Percentiles rank a stretch among this genome's conserved stretches.
phyloP scores from a whole-genome alignment of 1,140 invertebrate species.

The Protaetia brevitarsis region DNA sequence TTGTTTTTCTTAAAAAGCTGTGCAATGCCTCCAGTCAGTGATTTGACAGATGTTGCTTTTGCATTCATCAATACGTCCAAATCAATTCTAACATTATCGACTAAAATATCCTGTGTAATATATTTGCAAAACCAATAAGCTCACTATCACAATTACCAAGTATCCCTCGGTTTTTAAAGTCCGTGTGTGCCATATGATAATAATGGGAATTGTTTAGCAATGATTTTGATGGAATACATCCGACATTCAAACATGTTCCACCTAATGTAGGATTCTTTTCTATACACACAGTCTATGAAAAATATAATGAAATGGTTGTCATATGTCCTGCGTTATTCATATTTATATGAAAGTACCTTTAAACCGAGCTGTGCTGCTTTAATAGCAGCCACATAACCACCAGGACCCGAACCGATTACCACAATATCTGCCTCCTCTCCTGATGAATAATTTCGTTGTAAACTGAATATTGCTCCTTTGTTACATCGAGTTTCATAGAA shows the following conservation, averaged over 20 bases:
- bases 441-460: constrained; percentile 59
- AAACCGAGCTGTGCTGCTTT: constrained; percentile 98
- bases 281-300: constrained; percentile 83
- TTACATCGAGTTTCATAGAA: constrained; percentile 28
- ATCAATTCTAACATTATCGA: constrained; percentile 75
- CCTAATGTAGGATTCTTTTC: constrained; percentile 95
- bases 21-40: constrained; percentile 94
- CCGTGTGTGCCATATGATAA: constrained; percentile 91
- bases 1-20: constrained; percentile 98
- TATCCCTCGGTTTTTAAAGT: constrained; percentile 85
- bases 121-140: not conserved
- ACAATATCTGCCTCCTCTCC: constrained; percentile 87
- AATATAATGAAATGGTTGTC: too few species aligned
- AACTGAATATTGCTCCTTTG: constrained; percentile 31
- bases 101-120: constrained; percentile 45
- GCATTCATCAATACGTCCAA: constrained; percentile 88
- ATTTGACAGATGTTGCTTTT: constrained; percentile 86
- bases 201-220: constrained; percentile 97
- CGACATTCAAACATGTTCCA: constrained; percentile 96
- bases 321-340: not conserved
- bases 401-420: constrained; percentile 97
- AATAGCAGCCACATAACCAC: constrained; percentile 98
- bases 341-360: constrained; percentile 63
- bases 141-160: constrained; percentile 58
- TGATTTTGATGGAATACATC: constrained; percentile 92